phyloP scores from a whole-genome alignment of 1,140 invertebrate species.

The Lasioglossum baleicum region DNA sequence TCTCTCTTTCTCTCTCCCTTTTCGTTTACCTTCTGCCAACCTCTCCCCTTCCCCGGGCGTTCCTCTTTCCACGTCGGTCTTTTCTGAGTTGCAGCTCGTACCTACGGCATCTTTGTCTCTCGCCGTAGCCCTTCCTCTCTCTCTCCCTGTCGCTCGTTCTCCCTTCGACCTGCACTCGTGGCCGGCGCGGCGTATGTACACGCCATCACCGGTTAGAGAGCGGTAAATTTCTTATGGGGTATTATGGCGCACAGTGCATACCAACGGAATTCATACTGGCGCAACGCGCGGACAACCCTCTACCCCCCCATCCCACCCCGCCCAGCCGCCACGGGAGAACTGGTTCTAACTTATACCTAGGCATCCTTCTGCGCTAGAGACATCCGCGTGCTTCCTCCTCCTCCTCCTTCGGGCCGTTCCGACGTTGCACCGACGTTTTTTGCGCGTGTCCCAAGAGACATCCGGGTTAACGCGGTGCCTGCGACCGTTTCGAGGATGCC shows the following conservation, averaged over 20 bases:
- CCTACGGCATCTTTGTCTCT: not conserved
- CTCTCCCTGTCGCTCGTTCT: conserved; percentile 21
- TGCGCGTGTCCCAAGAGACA: conserved; percentile 4
- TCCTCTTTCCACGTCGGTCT: conserved; percentile 42
- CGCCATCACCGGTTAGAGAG: conserved; percentile 68
- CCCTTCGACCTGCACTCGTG: conserved; percentile 26
- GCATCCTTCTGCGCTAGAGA: conserved; percentile 16
- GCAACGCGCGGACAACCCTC: conserved; percentile 64
- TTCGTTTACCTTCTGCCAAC: conserved; percentile 1
- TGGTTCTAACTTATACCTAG: conserved; percentile 67
- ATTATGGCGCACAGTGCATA: conserved; percentile 74
- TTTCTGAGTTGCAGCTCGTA: conserved; percentile 27
- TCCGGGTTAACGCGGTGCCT: not conserved
- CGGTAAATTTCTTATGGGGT: conserved; percentile 76
- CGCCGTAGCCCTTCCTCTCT: conserved; percentile 11
- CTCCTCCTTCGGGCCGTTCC: not conserved
- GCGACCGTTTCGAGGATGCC: not conserved
- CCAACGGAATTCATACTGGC: conserved; percentile 74
- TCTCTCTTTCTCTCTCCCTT: conserved; percentile 9
- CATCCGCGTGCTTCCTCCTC: conserved; percentile 29
- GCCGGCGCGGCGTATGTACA: conserved; percentile 41
- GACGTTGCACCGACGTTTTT: conserved; percentile 5
- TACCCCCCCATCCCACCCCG: not conserved
- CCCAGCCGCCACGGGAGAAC: conserved; percentile 48
- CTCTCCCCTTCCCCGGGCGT: conserved; percentile 16